Percentiles rank a stretch among this genome's conserved stretches.
Evolutionary conservation across 2,113 vertebrate genomes (phyloP).

Genomic region (Vulpes lagopus): DNA sequence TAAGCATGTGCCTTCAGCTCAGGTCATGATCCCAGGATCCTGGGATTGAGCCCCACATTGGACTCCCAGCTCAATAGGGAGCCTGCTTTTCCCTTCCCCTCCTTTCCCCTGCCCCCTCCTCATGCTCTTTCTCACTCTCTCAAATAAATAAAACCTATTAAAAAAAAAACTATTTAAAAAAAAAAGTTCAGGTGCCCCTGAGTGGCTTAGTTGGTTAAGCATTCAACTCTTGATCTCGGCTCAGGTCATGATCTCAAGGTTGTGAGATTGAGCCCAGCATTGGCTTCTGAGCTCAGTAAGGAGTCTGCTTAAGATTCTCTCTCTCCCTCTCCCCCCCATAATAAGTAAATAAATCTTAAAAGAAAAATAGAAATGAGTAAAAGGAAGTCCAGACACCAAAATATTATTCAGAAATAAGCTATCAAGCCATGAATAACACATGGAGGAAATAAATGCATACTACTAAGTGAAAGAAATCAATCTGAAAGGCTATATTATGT

Average conservation of each 20-base stretch:
- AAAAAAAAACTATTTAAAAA: neutral
- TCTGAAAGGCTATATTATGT: neutral
- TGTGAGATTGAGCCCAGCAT: neutral
- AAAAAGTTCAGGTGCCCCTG: too few species aligned
- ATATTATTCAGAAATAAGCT: constrained; percentile 28
- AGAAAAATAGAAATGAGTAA: neutral
- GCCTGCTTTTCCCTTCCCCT: too few species aligned
- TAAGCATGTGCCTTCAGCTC: too few species aligned
- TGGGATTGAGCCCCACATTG: too few species aligned
- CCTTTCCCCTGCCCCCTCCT: too few species aligned
- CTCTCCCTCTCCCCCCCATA: neutral
- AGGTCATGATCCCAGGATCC: too few species aligned
- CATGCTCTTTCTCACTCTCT: too few species aligned
- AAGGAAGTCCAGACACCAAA: neutral
- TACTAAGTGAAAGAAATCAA: neutral
- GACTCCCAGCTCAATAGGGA: too few species aligned
- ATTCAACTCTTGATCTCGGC: neutral
- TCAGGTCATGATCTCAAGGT: neutral
- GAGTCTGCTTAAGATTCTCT: neutral
- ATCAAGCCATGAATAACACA: constrained; percentile 22
- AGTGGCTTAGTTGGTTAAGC: too few species aligned
- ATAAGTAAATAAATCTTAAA: neutral
- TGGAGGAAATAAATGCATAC: constrained; percentile 2
- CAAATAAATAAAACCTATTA: neutral
- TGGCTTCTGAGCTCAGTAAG: neutral